Evolutionary conservation across 2,113 vertebrate genomes (phyloP), one percentile per base, ranked within the genome.

Genomic region (Gymnocephalus cernua): DNA sequence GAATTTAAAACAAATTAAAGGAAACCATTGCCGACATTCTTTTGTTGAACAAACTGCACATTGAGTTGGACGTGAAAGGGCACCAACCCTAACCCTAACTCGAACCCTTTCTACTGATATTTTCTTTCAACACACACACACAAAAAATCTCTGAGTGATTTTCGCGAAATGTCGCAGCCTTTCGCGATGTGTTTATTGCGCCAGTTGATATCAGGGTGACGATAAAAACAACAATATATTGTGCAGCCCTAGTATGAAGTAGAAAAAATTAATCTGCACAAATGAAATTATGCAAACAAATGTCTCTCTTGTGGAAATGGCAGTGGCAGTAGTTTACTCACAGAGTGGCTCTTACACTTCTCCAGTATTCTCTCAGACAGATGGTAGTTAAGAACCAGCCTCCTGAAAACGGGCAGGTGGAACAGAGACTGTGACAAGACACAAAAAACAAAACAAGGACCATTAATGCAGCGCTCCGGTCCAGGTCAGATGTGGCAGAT

Each of bases 351-450:
- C 57, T 77, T 93, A 81, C 96, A 97, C 74, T 86, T 97, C 86
- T 98, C 97, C 78, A 97, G 95, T 0, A 96, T 53, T 0, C 86
- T 94, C 71, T 96, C 96, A 0, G 98, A 96, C 70, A 98, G 94
- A 25, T 94, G 95, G 86, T 98, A 99, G 86, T 96, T 96, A 70
- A 99, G 97, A 69, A 99, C 97, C 64, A 99, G 95, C 54, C 96
- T 96, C 84, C 97, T 96, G 88, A 99, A 99, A 50, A 97, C 96
- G 1, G 97, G 96, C 90, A 99, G 92, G 85, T 99, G 97, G 91
- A 99, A 99, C 56, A 99, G 94, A 21, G 98, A 99, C 98, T 99
- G 91, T 47, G 89, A 90, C 70, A 48, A 48, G 25, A 82, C 27
- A 41, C 38, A 41, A 41, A 41, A 10, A 50, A 58, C 9, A 51